A percentile compares a stretch with the other conserved stretches of the same genome.
These are phyloP conservation scores for Barbus barbus DNA, from an alignment of 2,113 vertebrate species.

Conservation along the genomic window DNA sequence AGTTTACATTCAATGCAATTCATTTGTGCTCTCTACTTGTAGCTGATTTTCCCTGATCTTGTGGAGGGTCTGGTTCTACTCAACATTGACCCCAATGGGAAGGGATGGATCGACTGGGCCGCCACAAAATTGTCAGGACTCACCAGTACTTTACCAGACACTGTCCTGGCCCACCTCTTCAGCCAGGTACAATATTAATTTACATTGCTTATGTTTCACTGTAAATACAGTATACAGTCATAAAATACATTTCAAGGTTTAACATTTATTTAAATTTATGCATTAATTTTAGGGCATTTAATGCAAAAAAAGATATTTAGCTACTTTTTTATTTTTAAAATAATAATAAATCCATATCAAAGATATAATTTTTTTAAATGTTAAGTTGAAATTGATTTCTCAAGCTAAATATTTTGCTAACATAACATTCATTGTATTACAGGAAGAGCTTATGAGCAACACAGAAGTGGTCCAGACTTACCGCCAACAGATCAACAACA, in stretches of 20 bases:
- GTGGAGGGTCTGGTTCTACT: slow-evolving; percentile 95
- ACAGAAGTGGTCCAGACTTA: slow-evolving; percentile 95
- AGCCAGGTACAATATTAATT: slow-evolving; percentile 83
- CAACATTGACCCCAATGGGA: slow-evolving; percentile 95
- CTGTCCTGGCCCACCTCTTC: slow-evolving; percentile 92
- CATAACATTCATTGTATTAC: slow-evolving; percentile 22
- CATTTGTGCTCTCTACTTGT: background rate
- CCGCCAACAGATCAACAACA: slow-evolving; percentile 90
- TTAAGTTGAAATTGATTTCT: background rate
- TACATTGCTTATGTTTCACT: too few species aligned
- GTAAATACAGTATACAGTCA: too few species aligned
- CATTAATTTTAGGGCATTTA: too few species aligned
- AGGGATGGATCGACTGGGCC: slow-evolving; percentile 99
- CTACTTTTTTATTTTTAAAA: too few species aligned
- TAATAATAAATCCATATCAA: too few species aligned
- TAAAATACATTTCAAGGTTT: too few species aligned
- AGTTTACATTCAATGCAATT: background rate
- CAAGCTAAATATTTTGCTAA: background rate
- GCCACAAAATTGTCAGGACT: slow-evolving; percentile 91
- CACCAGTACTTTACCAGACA: slow-evolving; percentile 88
- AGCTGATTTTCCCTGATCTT: slow-evolving; percentile 93
- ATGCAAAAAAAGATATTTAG: too few species aligned
- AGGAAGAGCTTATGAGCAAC: slow-evolving; percentile 96
- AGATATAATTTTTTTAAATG: too few species aligned
- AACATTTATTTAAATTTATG: too few species aligned